phyloP scores from a whole-genome alignment of 2,113 vertebrate genomes.

The Philantomba maxwellii region DNA sequence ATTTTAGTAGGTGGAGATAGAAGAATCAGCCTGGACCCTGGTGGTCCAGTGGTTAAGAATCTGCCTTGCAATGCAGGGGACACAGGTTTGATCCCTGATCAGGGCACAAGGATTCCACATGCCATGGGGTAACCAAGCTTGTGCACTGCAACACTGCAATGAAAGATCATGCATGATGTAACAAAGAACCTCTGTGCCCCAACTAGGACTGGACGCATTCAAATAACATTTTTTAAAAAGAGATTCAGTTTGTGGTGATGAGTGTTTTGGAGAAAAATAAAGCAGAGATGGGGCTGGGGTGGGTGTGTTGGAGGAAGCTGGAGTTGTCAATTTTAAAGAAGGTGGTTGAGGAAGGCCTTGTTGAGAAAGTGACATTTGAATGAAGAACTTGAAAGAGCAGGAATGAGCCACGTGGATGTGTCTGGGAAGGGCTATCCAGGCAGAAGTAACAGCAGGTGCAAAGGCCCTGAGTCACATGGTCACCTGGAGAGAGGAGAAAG shows the following conservation, averaged over 20 bases:
- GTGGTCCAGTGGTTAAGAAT: background rate
- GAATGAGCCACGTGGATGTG: background rate
- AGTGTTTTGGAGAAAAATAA: background rate
- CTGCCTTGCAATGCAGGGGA: background rate
- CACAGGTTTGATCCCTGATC: background rate
- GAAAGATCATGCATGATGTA: background rate
- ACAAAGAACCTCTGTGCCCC: background rate
- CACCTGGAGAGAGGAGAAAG: background rate
- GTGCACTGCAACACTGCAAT: background rate
- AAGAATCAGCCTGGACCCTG: background rate
- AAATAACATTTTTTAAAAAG: background rate
- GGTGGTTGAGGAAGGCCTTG: background rate
- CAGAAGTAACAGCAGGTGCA: background rate
- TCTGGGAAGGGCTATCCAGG: background rate
- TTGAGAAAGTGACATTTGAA: background rate
- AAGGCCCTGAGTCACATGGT: background rate
- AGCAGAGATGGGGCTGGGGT: background rate
- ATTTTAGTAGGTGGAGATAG: background rate
- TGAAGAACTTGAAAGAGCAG: background rate
- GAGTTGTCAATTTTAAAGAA: background rate
- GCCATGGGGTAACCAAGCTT: background rate
- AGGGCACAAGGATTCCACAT: background rate
- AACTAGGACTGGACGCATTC: background rate
- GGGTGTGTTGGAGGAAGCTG: background rate
- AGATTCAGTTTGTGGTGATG: background rate